Evolutionary conservation across 2,888 invertebrate genomes (phyloP).

Genomic region (Epinotia demarniana): DNA sequence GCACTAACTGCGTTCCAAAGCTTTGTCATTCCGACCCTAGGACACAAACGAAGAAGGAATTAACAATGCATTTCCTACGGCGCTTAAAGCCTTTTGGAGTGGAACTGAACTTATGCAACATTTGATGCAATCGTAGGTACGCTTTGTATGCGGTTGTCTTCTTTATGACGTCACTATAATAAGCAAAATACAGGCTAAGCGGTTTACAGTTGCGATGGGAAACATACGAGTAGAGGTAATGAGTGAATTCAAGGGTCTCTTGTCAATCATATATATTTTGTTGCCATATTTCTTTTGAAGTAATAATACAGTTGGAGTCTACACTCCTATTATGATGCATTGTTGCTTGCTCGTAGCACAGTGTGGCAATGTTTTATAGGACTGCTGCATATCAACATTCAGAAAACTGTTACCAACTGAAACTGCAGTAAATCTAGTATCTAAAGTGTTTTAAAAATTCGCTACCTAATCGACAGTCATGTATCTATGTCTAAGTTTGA

Average conservation of each 20-base stretch:
- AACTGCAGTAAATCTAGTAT: too few relatives aligned
- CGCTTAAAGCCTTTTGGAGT: neutral
- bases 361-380: too few relatives aligned
- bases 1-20: slow-evolving; percentile 6
- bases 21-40: slow-evolving; percentile 9
- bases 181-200: slow-evolving; percentile 22
- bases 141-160: slow-evolving; percentile 10
- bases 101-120: slow-evolving; percentile 17
- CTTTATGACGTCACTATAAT: slow-evolving; percentile 32
- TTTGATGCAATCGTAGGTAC: slow-evolving; percentile 23
- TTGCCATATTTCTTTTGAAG: too few relatives aligned
- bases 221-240: slow-evolving; percentile 8
- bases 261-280: too few relatives aligned
- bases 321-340: too few relatives aligned
- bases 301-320: too few relatives aligned
- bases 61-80: neutral
- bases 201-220: slow-evolving; percentile 19
- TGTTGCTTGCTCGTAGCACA: too few relatives aligned
- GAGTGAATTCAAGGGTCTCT: neutral
- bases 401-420: too few relatives aligned
- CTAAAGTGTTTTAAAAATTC: too few relatives aligned
- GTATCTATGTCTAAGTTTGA: too few relatives aligned
- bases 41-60: neutral
- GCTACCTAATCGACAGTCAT: too few relatives aligned
- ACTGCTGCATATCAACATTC: too few relatives aligned